These are phyloP conservation scores for Caligus rogercresseyi DNA, from an alignment of 1,140 invertebrate genomes.

Conservation along the genomic window DNA sequence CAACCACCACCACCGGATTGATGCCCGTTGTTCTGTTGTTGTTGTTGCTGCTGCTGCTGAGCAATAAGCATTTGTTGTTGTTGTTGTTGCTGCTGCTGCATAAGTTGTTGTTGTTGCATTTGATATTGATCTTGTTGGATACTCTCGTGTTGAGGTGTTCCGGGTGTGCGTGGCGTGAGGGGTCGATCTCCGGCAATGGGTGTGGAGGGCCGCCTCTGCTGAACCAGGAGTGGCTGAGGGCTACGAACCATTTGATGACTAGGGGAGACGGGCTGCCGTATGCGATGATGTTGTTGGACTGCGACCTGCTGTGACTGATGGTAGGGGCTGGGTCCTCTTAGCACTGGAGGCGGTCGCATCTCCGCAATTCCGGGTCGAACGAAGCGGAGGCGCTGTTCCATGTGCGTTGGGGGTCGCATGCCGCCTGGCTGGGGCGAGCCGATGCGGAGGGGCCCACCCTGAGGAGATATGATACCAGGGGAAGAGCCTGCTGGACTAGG, in stretches of 20 bases:
- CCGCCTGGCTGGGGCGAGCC: conserved; percentile 13
- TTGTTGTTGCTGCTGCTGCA: conserved; percentile 32
- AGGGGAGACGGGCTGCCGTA: neutral
- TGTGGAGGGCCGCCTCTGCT: conserved; percentile 8
- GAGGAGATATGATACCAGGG: neutral
- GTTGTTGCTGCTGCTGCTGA: conserved; percentile 23
- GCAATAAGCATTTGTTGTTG: conserved; percentile 30
- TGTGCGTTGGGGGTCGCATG: conserved; percentile 9
- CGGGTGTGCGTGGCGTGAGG: conserved; percentile 11
- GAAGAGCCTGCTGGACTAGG: neutral
- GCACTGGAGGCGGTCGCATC: conserved; percentile 6
- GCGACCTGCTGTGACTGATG: neutral
- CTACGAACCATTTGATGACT: neutral
- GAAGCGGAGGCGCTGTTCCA: neutral
- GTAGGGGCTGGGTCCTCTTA: neutral
- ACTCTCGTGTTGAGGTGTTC: conserved; percentile 18
- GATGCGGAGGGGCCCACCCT: neutral
- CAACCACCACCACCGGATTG: conserved; percentile 4
- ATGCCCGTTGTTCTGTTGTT: conserved; percentile 4
- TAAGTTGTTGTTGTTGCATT: conserved; percentile 23
- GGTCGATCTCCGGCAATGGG: conserved; percentile 15
- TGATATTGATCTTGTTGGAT: conserved; percentile 22
- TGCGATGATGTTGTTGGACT: conserved; percentile 1
- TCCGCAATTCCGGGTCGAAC: neutral
- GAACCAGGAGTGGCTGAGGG: conserved; percentile 3